These are phyloP conservation scores for Pteria penguin DNA, from an alignment of 2,888 invertebrate species.

Conservation along the genomic window DNA sequence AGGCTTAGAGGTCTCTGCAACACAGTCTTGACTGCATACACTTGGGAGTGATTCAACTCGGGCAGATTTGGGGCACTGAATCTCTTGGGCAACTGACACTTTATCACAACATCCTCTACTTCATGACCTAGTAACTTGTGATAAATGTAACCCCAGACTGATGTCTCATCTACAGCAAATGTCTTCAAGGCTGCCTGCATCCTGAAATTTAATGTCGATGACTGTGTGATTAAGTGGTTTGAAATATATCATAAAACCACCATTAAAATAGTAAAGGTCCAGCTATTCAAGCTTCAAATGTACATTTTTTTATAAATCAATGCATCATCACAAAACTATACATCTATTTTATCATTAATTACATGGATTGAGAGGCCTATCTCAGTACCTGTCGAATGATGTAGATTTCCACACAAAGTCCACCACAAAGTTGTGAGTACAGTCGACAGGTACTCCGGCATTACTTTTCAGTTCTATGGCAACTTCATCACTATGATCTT, in stretches of 20 bases:
- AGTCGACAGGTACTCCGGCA: constrained; percentile 94
- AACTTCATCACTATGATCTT: constrained; percentile 94
- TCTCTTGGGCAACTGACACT: constrained; percentile 95
- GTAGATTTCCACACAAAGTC: constrained; percentile 99
- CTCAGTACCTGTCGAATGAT: constrained; percentile 93
- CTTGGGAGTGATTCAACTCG: constrained; percentile 96
- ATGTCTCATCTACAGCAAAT: constrained; percentile 97
- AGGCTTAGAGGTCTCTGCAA: constrained; percentile 96
- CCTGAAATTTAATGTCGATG: constrained; percentile 80
- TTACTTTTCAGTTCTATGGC: constrained; percentile 97
- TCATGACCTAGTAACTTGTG: constrained; percentile 92
- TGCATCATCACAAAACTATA: too few species aligned
- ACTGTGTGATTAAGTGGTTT: too few species aligned
- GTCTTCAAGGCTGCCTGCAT: constrained; percentile 97
- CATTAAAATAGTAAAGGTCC: not conserved
- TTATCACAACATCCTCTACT: constrained; percentile 92
- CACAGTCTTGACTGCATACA: constrained; percentile 98
- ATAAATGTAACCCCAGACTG: constrained; percentile 98
- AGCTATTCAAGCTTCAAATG: not conserved
- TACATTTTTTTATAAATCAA: not conserved
- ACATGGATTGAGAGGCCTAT: too few species aligned
- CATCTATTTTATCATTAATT: too few species aligned
- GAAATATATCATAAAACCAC: too few species aligned
- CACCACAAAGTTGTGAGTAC: constrained; percentile 96
- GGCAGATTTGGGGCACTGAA: constrained; percentile 98